phyloP scores from a whole-genome alignment of 2,888 invertebrate species.

The Palloptera scutellata region DNA sequence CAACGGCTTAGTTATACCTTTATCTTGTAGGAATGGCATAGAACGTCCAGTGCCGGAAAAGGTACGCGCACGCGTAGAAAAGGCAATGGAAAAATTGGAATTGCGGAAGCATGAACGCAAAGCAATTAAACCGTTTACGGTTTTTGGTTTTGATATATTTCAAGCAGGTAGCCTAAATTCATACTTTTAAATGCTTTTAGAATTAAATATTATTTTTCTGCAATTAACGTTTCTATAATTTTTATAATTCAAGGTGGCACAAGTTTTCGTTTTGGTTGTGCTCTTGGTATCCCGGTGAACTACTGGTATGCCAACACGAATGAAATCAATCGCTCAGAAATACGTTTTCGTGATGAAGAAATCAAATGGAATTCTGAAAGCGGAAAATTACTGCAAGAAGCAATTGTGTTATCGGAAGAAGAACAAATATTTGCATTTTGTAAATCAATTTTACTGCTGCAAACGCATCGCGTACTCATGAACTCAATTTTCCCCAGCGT shows the following conservation, averaged over 20 bases:
- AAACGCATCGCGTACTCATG: slow-evolving; percentile 69
- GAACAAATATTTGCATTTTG: slow-evolving; percentile 84
- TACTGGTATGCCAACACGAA: slow-evolving; percentile 69
- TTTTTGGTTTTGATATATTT: slow-evolving; percentile 77
- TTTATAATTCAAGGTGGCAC: slow-evolving; percentile 63
- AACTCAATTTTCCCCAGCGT: slow-evolving; percentile 68
- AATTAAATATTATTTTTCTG: neutral
- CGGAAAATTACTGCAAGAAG: slow-evolving; percentile 71
- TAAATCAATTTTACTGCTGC: slow-evolving; percentile 73
- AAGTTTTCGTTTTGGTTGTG: slow-evolving; percentile 69
- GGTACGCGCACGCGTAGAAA: slow-evolving; percentile 66
- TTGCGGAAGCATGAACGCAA: slow-evolving; percentile 66
- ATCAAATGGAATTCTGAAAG: slow-evolving; percentile 73
- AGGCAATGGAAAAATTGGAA: slow-evolving; percentile 71
- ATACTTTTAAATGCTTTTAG: neutral
- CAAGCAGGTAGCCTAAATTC: slow-evolving; percentile 68
- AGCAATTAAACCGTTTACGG: slow-evolving; percentile 72
- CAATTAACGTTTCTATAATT: neutral
- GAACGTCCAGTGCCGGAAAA: slow-evolving; percentile 68
- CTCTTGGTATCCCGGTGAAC: slow-evolving; percentile 78
- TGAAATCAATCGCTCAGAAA: slow-evolving; percentile 69
- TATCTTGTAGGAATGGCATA: slow-evolving; percentile 68
- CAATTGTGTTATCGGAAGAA: slow-evolving; percentile 77
- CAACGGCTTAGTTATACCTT: neutral
- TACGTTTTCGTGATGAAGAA: slow-evolving; percentile 70